Conservation (phyloP, 1,140 invertebrate species). For the Drosophila equinoxialis region DNA sequence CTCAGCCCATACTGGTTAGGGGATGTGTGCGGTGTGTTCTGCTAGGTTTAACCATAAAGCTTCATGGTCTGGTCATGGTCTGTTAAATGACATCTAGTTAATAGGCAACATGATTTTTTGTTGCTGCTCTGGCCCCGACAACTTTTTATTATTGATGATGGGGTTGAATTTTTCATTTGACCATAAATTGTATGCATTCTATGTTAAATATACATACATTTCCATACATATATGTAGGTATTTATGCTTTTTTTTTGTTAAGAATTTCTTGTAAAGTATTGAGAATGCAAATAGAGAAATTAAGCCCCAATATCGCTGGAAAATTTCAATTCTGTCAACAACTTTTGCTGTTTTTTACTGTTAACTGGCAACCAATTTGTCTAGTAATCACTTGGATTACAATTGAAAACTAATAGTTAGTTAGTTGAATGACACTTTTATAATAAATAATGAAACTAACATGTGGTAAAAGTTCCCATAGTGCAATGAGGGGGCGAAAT, state of each 20-base stretch:
- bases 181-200: slow-evolving; percentile 8
- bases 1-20: not conserved
- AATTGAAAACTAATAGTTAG: no score
- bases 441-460: no score
- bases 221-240: no score
- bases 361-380: not conserved
- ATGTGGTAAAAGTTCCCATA: no score
- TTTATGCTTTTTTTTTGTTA: not conserved
- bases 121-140: not conserved
- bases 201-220: not conserved
- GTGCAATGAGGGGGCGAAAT: no score
- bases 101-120: slow-evolving; percentile 13
- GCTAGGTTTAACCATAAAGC: not conserved
- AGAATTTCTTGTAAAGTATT: slow-evolving; percentile 3
- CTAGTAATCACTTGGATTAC: not conserved
- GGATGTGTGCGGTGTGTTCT: not conserved
- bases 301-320: not conserved
- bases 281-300: not conserved
- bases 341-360: not conserved
- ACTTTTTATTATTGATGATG: slow-evolving; percentile 8
- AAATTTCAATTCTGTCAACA: slow-evolving; percentile 2
- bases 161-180: not conserved
- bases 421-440: no score
- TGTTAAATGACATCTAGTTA: slow-evolving; percentile 14
- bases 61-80: slow-evolving; percentile 8